A percentile compares a stretch with the other conserved stretches of the same genome.
Evolutionary conservation across 2,113 vertebrate species (phyloP).

Genomic region (Esox niger): DNA sequence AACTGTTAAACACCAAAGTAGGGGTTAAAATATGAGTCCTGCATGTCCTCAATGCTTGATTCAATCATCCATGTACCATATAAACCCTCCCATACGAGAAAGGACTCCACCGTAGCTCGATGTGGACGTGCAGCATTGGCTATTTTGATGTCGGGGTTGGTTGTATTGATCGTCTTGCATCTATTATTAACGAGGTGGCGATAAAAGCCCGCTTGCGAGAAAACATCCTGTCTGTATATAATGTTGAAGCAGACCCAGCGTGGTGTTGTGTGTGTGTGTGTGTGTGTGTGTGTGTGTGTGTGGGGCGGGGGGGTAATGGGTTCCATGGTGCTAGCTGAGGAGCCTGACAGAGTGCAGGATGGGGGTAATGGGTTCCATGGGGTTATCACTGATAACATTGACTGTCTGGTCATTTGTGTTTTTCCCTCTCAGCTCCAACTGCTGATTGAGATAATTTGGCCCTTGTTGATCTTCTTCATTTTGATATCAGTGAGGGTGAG

Average conservation of each 20-base stretch:
- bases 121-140: neutral
- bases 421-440: conserved; percentile 83
- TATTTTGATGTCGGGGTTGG: neutral
- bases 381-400: conserved; percentile 30
- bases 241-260: neutral
- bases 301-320: too few species aligned
- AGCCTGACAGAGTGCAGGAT: too few species aligned
- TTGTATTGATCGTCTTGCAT: conserved; percentile 14
- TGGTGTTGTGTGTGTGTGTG: neutral
- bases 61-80: too few species aligned
- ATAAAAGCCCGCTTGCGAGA: conserved; percentile 5
- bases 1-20: too few species aligned
- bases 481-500: conserved; percentile 88
- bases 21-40: too few species aligned
- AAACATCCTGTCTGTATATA: neutral
- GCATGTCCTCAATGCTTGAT: too few species aligned
- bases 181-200: conserved; percentile 28
- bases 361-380: conserved; percentile 1
- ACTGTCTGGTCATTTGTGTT: conserved; percentile 26
- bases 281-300: too few species aligned
- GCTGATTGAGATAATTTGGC: conserved; percentile 91
- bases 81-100: neutral
- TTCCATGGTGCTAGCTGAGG: too few species aligned
- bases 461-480: conserved; percentile 97
- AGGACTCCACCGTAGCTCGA: neutral